Evolutionary conservation across 2,888 invertebrate genomes (phyloP).

Genomic region (Dermolepida albohirtum): DNA sequence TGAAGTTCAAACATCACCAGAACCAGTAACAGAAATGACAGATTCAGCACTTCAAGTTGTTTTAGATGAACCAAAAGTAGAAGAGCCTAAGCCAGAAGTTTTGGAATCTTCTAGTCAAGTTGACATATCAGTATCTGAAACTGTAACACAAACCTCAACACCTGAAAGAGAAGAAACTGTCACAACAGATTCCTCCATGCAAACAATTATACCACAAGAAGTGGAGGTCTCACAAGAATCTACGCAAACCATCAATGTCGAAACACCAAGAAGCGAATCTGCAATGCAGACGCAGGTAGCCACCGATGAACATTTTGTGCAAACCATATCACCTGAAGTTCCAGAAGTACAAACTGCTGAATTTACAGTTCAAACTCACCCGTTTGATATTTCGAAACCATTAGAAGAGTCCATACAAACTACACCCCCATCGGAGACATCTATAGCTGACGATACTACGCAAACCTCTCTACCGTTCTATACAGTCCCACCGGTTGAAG

Average conservation of each 20-base stretch:
- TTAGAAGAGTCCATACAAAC: slow-evolving; percentile 67
- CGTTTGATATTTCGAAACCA: slow-evolving; percentile 50
- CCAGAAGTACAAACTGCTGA: slow-evolving; percentile 54
- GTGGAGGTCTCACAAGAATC: slow-evolving; percentile 57
- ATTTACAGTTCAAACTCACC: slow-evolving; percentile 53
- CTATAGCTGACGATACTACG: slow-evolving; percentile 49
- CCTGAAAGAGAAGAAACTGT: slow-evolving; percentile 56
- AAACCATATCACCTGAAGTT: slow-evolving; percentile 64
- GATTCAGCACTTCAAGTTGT: slow-evolving; percentile 40
- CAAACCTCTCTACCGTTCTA: slow-evolving; percentile 51
- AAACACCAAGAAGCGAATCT: slow-evolving; percentile 56
- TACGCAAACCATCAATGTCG: slow-evolving; percentile 59
- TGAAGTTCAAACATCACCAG: slow-evolving; percentile 67
- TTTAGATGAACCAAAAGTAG: slow-evolving; percentile 44
- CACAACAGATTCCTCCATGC: slow-evolving; percentile 63
- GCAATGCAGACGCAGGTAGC: slow-evolving; percentile 60
- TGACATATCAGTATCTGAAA: slow-evolving; percentile 46
- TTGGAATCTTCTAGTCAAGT: slow-evolving; percentile 48
- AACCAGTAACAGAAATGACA: slow-evolving; percentile 53
- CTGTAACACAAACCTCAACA: slow-evolving; percentile 49
- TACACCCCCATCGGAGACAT: slow-evolving; percentile 63
- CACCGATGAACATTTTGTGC: slow-evolving; percentile 59
- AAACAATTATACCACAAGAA: slow-evolving; percentile 62
- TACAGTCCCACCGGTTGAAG: neutral
- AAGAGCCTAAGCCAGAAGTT: slow-evolving; percentile 53